phyloP scores from a whole-genome alignment of 1,140 invertebrate species.

The Bombus balteatus region DNA sequence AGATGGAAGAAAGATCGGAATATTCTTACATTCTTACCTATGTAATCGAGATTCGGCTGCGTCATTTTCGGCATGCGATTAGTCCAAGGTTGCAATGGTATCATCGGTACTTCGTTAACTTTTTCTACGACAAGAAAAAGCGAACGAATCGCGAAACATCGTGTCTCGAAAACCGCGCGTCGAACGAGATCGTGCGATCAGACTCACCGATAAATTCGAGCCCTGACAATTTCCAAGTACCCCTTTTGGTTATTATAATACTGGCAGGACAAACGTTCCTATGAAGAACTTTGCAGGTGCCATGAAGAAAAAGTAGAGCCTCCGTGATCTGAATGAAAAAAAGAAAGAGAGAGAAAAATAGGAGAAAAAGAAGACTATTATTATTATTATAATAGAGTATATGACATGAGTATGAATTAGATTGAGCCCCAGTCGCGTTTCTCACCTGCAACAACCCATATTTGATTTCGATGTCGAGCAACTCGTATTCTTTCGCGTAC shows the following conservation, averaged over 20 bases:
- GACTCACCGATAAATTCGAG: constrained; percentile 94
- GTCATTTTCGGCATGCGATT: constrained; percentile 94
- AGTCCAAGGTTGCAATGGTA: constrained; percentile 92
- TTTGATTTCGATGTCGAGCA: constrained; percentile 96
- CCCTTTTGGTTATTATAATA: constrained; percentile 96
- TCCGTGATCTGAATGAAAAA: constrained; percentile 91
- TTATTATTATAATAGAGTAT: no score
- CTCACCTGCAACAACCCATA: constrained; percentile 95
- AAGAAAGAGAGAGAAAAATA: constrained; percentile 30
- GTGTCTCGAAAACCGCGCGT: no score
- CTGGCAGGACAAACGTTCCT: constrained; percentile 96
- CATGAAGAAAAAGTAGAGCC: constrained; percentile 95
- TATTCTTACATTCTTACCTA: constrained; percentile 85
- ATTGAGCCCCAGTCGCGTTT: no score
- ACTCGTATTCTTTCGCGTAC: constrained; percentile 90
- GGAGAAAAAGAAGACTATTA: neutral
- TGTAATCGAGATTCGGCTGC: constrained; percentile 96
- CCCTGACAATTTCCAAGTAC: constrained; percentile 97
- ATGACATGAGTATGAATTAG: no score
- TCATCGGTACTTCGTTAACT: constrained; percentile 87
- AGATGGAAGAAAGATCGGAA: neutral
- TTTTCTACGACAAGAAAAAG: constrained; percentile 84
- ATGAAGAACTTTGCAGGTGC: constrained; percentile 92
- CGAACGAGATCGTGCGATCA: neutral
- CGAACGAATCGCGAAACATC: neutral